These are phyloP conservation scores for Hipposideros larvatus DNA, from an alignment of 2,797 vertebrate species.

Conservation along the genomic window DNA sequence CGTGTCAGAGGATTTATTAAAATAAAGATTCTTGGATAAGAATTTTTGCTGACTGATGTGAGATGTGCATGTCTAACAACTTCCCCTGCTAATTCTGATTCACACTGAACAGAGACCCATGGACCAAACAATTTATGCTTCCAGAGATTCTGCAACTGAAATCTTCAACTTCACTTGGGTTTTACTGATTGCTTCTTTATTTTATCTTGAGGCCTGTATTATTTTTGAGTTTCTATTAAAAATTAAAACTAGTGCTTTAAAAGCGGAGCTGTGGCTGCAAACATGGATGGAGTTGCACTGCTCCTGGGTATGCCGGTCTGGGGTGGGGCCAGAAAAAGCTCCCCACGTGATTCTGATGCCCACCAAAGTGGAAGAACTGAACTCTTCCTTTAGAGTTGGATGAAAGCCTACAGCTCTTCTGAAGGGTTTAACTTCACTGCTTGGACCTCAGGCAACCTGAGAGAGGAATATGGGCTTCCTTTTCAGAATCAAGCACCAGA, in stretches of 20 bases:
- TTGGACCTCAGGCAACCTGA: neutral
- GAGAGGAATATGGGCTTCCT: neutral
- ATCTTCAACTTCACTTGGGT: neutral
- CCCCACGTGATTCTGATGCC: neutral
- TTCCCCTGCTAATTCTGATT: constrained; percentile 28
- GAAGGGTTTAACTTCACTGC: neutral
- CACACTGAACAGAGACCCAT: neutral
- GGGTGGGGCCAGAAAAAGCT: neutral
- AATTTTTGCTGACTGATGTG: constrained; percentile 32
- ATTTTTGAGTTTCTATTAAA: constrained; percentile 41
- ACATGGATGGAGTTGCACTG: neutral
- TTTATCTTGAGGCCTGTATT: neutral
- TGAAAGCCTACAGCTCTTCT: neutral
- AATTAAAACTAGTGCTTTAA: neutral
- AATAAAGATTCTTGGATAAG: constrained; percentile 25
- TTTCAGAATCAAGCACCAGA: neutral
- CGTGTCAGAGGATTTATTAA: neutral
- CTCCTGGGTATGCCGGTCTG: neutral
- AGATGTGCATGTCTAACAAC: neutral
- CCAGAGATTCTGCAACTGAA: neutral
- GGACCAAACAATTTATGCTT: neutral
- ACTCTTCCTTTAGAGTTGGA: neutral
- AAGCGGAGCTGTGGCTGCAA: neutral
- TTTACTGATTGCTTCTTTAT: neutral
- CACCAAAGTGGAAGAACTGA: neutral